Conservation (phyloP, 2,888 invertebrate genomes). For the Amphipoea lucens region DNA sequence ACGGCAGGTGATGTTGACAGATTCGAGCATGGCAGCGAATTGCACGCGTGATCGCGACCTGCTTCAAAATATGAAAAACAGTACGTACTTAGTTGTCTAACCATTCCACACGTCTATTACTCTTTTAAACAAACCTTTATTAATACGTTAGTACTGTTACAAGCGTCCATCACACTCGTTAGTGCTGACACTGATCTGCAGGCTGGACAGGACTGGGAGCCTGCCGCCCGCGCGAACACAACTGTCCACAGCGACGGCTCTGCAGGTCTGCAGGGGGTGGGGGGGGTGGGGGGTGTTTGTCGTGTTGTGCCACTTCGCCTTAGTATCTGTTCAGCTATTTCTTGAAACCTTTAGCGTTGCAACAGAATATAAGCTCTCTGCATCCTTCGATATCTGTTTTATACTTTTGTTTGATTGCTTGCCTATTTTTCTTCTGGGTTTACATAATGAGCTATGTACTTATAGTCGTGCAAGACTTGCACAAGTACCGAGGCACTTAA, state of each 20-base stretch:
- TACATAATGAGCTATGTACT: neutral
- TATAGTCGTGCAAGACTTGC: neutral
- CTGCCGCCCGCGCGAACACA: neutral
- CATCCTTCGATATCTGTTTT: neutral
- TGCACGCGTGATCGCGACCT: neutral
- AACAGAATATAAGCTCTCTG: neutral
- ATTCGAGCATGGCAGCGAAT: neutral
- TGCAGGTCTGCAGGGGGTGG: too few species aligned
- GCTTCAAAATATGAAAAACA: slow-evolving; percentile 5
- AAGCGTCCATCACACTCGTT: too few species aligned
- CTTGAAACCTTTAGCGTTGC: neutral
- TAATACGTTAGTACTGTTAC: neutral
- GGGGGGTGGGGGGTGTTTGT: neutral
- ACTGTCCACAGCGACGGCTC: neutral
- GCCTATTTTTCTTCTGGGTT: too few species aligned
- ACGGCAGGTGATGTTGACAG: neutral
- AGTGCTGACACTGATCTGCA: too few species aligned
- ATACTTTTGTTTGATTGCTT: neutral
- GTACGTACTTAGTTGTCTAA: neutral
- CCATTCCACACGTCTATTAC: neutral
- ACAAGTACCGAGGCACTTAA: neutral
- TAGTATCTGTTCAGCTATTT: neutral
- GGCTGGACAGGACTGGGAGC: neutral
- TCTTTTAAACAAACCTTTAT: neutral
- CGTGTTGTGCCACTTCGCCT: neutral